These are phyloP conservation scores for Lucinisca nassula DNA, from an alignment of 2,888 invertebrate species.

Conservation along the genomic window DNA sequence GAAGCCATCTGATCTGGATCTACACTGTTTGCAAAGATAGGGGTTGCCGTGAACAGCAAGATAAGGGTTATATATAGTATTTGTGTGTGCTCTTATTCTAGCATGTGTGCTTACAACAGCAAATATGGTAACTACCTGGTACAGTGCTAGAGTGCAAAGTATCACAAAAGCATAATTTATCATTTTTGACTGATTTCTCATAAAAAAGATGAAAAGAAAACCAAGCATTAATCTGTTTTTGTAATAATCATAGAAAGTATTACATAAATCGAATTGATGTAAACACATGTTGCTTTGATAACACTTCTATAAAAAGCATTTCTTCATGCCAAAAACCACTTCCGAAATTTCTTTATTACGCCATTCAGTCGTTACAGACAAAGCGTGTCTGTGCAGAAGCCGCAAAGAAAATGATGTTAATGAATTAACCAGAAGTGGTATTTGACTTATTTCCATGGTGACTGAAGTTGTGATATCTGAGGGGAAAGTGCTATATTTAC, in stretches of 20 bases:
- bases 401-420: background rate
- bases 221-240: background rate
- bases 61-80: no score
- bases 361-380: background rate
- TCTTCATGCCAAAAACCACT: background rate
- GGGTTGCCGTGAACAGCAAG: no score
- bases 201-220: background rate
- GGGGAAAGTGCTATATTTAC: no score
- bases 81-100: no score
- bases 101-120: no score
- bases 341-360: background rate
- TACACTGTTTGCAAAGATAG: no score
- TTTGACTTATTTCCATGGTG: background rate
- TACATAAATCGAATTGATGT: background rate
- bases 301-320: background rate
- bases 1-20: no score
- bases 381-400: background rate
- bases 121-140: no score
- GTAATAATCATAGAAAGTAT: background rate
- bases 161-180: no score
- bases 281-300: conserved; percentile 3
- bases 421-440: background rate
- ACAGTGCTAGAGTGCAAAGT: no score
- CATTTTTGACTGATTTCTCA: background rate
- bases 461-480: background rate